phyloP scores from a whole-genome alignment of 2,888 invertebrate species.

The Crioceris asparagi region DNA sequence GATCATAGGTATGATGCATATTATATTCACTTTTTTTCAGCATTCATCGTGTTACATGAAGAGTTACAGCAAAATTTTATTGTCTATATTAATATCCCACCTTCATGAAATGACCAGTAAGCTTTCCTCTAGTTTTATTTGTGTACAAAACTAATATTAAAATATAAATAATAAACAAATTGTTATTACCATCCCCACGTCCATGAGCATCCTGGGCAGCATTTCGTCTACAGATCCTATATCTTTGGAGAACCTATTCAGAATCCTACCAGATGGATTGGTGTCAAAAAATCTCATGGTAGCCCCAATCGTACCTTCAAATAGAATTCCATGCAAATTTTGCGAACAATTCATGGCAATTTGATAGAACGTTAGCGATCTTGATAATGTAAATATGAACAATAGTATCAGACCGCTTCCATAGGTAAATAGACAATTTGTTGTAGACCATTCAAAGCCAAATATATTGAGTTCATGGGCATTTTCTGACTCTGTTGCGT shows the following conservation, averaged over 20 bases:
- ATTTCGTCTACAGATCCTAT: slow-evolving; percentile 44
- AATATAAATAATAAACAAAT: no score
- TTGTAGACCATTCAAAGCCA: slow-evolving; percentile 22
- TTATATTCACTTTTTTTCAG: no score
- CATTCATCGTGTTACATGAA: no score
- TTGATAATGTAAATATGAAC: slow-evolving; percentile 45
- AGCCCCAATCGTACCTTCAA: slow-evolving; percentile 42
- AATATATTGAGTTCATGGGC: neutral
- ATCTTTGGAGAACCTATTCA: slow-evolving; percentile 59
- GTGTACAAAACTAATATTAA: no score
- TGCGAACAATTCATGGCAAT: slow-evolving; percentile 57
- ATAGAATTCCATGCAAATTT: slow-evolving; percentile 40
- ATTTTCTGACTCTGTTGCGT: slow-evolving; percentile 1
- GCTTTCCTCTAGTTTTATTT: no score
- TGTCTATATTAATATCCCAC: no score
- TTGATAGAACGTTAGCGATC: slow-evolving; percentile 59
- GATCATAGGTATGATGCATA: no score
- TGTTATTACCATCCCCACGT: slow-evolving; percentile 10
- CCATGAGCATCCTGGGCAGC: slow-evolving; percentile 27
- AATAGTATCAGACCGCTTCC: slow-evolving; percentile 41
- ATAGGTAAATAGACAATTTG: slow-evolving; percentile 50
- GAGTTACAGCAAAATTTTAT: no score
- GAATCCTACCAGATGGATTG: slow-evolving; percentile 47
- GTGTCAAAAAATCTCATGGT: slow-evolving; percentile 54
- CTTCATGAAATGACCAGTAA: no score